Evolutionary conservation across 2,113 vertebrate genomes (phyloP).

Genomic region (Urocynchramus pylzowi): DNA sequence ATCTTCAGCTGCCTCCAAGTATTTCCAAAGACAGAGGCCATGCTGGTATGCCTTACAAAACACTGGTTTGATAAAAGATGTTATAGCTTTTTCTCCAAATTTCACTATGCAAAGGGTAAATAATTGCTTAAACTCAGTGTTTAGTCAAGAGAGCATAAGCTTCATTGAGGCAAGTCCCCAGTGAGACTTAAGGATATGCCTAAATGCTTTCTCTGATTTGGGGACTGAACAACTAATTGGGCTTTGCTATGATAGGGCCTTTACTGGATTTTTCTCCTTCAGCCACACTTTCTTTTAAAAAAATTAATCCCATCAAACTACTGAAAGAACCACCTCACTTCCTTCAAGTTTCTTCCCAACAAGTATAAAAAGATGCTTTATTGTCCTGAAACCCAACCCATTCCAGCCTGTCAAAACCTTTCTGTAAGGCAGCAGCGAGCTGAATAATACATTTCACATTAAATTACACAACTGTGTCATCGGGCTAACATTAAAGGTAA

Average conservation of each 20-base stretch:
- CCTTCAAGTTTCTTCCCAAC: conserved; percentile 41
- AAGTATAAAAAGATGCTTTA: conserved; percentile 5
- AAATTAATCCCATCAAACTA: conserved; percentile 30
- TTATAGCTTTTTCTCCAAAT: background rate
- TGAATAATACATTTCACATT: conserved; percentile 67
- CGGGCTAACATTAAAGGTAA: conserved; percentile 63
- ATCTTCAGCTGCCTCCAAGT: background rate
- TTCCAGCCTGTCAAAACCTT: conserved; percentile 58
- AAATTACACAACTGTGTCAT: conserved; percentile 64
- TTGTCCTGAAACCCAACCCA: conserved; percentile 44
- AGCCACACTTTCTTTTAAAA: conserved; percentile 22
- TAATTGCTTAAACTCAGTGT: conserved; percentile 1
- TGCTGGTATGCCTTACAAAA: background rate
- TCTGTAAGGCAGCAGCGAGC: conserved; percentile 33
- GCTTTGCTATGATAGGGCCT: background rate
- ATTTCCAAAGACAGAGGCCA: background rate
- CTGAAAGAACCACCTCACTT: conserved; percentile 12
- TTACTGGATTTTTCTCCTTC: background rate
- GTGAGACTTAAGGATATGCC: background rate
- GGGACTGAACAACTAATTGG: background rate
- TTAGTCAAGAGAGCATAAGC: background rate
- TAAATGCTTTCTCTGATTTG: background rate
- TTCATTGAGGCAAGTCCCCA: background rate
- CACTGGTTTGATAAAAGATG: background rate
- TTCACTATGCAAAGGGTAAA: conserved; percentile 14